Percentiles rank a stretch among this genome's conserved stretches.
Conservation (phyloP, 2,888 invertebrate genomes). For the Panopea generosa region DNA sequence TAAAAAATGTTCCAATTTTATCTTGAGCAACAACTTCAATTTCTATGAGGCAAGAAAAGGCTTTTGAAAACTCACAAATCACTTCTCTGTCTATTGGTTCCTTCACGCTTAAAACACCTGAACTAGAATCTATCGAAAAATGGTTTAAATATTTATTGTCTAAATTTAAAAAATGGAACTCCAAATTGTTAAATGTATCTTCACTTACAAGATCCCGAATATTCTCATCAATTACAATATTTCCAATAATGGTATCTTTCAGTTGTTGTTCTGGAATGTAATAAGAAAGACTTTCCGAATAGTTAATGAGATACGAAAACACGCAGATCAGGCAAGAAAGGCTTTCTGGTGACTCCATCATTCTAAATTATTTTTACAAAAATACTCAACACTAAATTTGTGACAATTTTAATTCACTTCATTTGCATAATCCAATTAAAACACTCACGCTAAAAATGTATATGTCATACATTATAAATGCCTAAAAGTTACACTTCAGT, state of each 20-base stretch:
- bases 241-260: conserved; percentile 61
- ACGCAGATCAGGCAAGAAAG: conserved; percentile 61
- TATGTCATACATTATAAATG: too few species aligned
- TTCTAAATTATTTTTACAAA: not conserved
- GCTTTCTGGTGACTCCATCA: conserved; percentile 60
- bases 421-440: too few species aligned
- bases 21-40: conserved; percentile 74
- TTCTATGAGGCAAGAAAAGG: conserved; percentile 61
- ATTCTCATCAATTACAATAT: conserved; percentile 63
- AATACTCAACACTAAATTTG: not conserved
- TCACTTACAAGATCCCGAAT: conserved; percentile 53
- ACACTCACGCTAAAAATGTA: too few species aligned
- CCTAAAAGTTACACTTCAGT: too few species aligned
- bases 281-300: conserved; percentile 57
- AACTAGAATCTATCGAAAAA: conserved; percentile 43
- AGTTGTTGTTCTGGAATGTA: conserved; percentile 61
- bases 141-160: conserved; percentile 47
- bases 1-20: conserved; percentile 70
- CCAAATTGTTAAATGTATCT: conserved; percentile 41
- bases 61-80: conserved; percentile 68
- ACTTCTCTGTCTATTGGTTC: conserved; percentile 71
- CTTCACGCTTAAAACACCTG: conserved; percentile 52
- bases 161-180: conserved; percentile 62
- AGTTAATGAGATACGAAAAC: conserved; percentile 57
- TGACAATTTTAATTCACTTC: too few species aligned